Evolutionary conservation across 2,797 vertebrate species (phyloP).

Genomic region (Gymnodraco acuticeps): DNA sequence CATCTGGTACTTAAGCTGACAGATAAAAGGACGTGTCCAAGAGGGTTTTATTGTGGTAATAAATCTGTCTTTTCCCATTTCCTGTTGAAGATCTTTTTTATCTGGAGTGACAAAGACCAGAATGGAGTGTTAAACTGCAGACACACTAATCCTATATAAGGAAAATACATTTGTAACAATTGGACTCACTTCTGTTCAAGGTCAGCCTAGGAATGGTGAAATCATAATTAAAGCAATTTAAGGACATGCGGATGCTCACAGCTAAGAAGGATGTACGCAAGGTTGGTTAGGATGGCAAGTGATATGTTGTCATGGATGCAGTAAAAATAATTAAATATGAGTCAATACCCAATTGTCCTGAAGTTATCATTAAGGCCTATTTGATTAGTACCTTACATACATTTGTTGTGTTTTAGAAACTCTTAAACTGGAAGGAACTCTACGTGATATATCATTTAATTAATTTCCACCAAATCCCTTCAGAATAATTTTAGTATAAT

Average conservation of each 20-base stretch:
- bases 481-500: slow-evolving; percentile 55
- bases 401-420: background rate
- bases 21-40: slow-evolving; percentile 45
- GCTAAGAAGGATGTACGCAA: background rate
- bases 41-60: slow-evolving; percentile 58
- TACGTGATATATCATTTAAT: slow-evolving; percentile 16
- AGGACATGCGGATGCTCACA: background rate
- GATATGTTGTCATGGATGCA: background rate
- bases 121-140: background rate
- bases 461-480: slow-evolving; percentile 31
- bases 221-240: slow-evolving; percentile 15
- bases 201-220: background rate
- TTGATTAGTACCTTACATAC: too few species aligned
- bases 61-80: slow-evolving; percentile 50
- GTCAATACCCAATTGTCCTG: background rate
- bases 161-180: slow-evolving; percentile 7
- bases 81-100: slow-evolving; percentile 38
- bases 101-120: slow-evolving; percentile 24
- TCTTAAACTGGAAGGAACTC: slow-evolving; percentile 5
- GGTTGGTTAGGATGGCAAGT: background rate
- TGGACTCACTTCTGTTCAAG: slow-evolving; percentile 10
- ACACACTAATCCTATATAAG: background rate
- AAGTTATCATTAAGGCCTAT: background rate
- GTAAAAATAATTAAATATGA: background rate
- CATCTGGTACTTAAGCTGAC: slow-evolving; percentile 35